A percentile compares a stretch with the other conserved stretches of the same genome.
Conservation (phyloP, 1,140 invertebrate genomes). For the Bombus waltoni region DNA sequence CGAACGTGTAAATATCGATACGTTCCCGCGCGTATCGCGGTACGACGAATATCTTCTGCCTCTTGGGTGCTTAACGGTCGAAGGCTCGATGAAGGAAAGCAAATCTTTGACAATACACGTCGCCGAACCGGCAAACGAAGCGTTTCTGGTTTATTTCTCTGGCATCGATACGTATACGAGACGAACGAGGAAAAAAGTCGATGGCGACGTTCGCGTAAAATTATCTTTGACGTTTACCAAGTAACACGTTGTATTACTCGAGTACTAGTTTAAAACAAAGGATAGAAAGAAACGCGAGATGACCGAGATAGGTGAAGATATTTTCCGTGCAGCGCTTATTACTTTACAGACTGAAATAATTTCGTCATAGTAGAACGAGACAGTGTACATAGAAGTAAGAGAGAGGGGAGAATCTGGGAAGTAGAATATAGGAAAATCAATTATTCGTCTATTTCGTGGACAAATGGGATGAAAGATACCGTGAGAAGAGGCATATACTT, state of each 20-base stretch:
- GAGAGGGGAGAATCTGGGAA: slow-evolving; percentile 50
- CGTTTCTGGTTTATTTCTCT: slow-evolving; percentile 1
- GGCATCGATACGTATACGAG: slow-evolving; percentile 46
- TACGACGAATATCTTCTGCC: slow-evolving; percentile 34
- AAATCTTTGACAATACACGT: slow-evolving; percentile 6
- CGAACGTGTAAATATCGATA: slow-evolving; percentile 56
- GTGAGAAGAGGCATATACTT: slow-evolving; percentile 72
- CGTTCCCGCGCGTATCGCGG: neutral
- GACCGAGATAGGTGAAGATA: slow-evolving; percentile 6
- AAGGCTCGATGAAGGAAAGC: neutral
- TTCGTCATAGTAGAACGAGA: slow-evolving; percentile 75
- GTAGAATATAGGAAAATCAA: slow-evolving; percentile 65
- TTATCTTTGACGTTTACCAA: neutral
- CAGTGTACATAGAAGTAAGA: slow-evolving; percentile 77
- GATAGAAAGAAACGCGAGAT: neutral
- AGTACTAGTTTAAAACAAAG: neutral
- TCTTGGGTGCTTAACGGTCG: neutral
- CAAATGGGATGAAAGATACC: slow-evolving; percentile 34
- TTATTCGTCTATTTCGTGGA: slow-evolving; percentile 69
- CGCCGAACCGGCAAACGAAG: neutral
- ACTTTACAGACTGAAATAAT: slow-evolving; percentile 64
- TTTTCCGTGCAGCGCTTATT: slow-evolving; percentile 40
- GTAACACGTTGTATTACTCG: neutral
- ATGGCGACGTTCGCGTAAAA: neutral
- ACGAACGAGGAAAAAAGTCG: neutral